A percentile compares a stretch with the other conserved stretches of the same genome.
Evolutionary conservation across 2,797 vertebrate genomes (phyloP).

Genomic region (Lagocephalus sceleratus): DNA sequence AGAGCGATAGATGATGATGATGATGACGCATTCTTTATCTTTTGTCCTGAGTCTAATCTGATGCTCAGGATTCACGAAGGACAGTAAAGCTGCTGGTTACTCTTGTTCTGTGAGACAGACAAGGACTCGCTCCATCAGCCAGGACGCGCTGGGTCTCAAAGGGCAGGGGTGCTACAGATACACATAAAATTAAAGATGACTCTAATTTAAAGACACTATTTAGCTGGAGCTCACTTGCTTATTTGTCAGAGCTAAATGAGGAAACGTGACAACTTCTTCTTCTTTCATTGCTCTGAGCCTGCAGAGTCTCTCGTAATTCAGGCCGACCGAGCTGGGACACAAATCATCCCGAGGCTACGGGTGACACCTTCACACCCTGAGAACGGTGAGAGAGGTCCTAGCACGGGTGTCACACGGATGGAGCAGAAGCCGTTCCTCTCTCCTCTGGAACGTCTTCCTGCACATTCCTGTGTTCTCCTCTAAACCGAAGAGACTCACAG

Average conservation of each 20-base stretch:
- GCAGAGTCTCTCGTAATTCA: slow-evolving; percentile 1
- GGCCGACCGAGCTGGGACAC: slow-evolving; percentile 6
- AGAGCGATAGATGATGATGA: slow-evolving; percentile 10
- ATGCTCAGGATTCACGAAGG: slow-evolving; percentile 26
- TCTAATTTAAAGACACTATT: neutral
- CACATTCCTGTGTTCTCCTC: too few species aligned
- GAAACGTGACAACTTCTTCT: slow-evolving; percentile 8
- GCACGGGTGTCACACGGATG: too few species aligned
- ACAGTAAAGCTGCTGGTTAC: slow-evolving; percentile 21
- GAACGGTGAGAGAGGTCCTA: neutral
- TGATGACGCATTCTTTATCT: slow-evolving; percentile 12
- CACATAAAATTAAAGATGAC: slow-evolving; percentile 19
- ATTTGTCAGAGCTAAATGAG: slow-evolving; percentile 33
- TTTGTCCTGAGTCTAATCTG: slow-evolving; percentile 33
- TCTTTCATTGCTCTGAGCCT: slow-evolving; percentile 1
- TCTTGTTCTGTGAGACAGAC: slow-evolving; percentile 13
- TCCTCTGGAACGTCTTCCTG: too few species aligned
- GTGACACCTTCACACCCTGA: slow-evolving; percentile 15
- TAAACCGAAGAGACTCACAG: too few species aligned
- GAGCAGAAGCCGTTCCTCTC: too few species aligned
- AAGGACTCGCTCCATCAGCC: slow-evolving; percentile 16
- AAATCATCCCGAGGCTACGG: slow-evolving; percentile 18
- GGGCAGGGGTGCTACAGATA: slow-evolving; percentile 8
- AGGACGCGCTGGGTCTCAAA: slow-evolving; percentile 2
- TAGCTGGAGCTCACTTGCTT: slow-evolving; percentile 12